Conservation (phyloP, 2,113 vertebrate genomes). For the Erythrocercus mccallii region DNA sequence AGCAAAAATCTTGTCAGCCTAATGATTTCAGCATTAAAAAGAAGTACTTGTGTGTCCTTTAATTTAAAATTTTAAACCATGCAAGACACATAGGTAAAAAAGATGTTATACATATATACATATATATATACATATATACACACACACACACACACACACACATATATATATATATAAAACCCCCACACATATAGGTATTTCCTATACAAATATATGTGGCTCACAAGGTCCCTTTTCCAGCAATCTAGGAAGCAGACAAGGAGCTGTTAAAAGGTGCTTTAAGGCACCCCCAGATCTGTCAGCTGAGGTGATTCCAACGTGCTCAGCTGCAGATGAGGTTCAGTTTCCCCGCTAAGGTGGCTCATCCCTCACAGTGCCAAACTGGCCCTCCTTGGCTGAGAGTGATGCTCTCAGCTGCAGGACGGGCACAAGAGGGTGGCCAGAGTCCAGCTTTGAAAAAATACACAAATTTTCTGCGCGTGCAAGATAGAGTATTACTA, state of each 20-base stretch:
- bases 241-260: not conserved
- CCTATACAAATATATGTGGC: not conserved
- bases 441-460: not conserved
- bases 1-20: not conserved
- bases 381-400: not conserved
- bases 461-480: not conserved
- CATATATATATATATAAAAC: rapidly evolving
- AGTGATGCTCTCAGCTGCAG: not conserved
- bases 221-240: not conserved
- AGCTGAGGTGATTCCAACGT: not conserved
- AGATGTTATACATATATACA: not conserved
- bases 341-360: not conserved
- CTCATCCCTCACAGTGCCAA: not conserved
- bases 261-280: not conserved
- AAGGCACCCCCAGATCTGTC: not conserved
- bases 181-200: not conserved
- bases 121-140: rapidly evolving
- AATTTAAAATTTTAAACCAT: not conserved
- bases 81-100: rapidly evolving
- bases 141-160: too few relatives aligned
- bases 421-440: not conserved
- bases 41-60: not conserved
- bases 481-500: not conserved
- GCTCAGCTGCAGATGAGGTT: conserved; percentile 11
- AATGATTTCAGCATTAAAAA: not conserved